Evolutionary conservation across 2,888 invertebrate species (phyloP), one percentile per base, ranked within the genome.

Genomic region (Leucoptera coffeella): DNA sequence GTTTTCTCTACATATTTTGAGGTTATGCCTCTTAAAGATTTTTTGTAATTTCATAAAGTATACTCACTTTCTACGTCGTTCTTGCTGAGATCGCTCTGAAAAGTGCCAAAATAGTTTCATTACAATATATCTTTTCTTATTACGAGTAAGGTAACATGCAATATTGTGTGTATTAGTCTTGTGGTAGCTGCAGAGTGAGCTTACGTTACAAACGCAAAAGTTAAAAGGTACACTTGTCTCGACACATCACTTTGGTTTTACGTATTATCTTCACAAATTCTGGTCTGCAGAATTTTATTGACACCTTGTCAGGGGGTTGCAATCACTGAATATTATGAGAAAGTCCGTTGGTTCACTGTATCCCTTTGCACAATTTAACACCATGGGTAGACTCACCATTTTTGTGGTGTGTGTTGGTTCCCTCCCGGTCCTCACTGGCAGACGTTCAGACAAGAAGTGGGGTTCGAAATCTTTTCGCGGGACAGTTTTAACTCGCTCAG

Each of bases 31-130:
- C n/a, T n/a, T n/a, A n/a, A n/a, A n/a, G n/a, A n/a, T n/a, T n/a
- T n/a, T n/a, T n/a, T n/a, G n/a, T n/a, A n/a, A n/a, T n/a, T n/a
- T n/a, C n/a, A n/a, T n/a, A n/a, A 17, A 17, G 9, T 17, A 39
- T 74, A 87, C 89, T 89, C 76, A 89, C 89, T 86, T 78, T 89
- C 89, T 65, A 89, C 64, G 67, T 89, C 89, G 76, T 81, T 84
- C 73, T 83, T 82, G 74, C 81, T 82, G 62, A 89, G 80, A 75
- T 89, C 85, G 72, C 85, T 85, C 88, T 88, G 78, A 52, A 78
- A 80, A 64, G 67, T 48, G 67, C 43, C 50, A 71, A 67, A 69
- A 60, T 60, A 30, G 59, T 53, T 54, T 50, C 47, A 50, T 64
- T 69, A 69, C n/a, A n/a, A n/a, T n/a, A n/a, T n/a, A n/a, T n/a